phyloP scores from a whole-genome alignment of 2,888 invertebrate species.

The Parnassius mnemosyne region DNA sequence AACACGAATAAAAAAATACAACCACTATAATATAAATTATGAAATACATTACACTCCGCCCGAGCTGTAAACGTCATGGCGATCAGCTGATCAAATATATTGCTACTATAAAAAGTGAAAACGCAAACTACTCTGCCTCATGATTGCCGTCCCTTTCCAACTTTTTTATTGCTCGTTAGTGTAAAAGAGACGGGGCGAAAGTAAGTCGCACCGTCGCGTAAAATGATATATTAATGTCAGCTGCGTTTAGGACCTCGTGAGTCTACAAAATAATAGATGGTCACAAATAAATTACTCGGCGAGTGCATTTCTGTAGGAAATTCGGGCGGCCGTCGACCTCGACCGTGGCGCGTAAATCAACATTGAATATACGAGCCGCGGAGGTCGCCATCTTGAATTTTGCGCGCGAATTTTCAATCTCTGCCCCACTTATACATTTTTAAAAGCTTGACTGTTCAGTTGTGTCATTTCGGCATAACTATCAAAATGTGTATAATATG shows the following conservation, averaged over 20 bases:
- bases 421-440: constrained; percentile 61
- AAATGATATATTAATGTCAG: constrained; percentile 81
- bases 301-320: constrained; percentile 79
- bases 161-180: constrained; percentile 29
- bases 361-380: constrained; percentile 73
- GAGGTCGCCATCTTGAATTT: constrained; percentile 78
- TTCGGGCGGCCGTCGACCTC: constrained; percentile 78
- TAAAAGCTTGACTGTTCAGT: constrained; percentile 29
- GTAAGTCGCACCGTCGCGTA: constrained; percentile 66
- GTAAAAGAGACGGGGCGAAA: constrained; percentile 48
- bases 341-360: constrained; percentile 76
- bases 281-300: constrained; percentile 78
- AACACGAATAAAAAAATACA: constrained; percentile 57
- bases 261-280: constrained; percentile 81
- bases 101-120: constrained; percentile 81
- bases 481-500: too few relatives aligned
- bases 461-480: neutral
- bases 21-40: constrained; percentile 75
- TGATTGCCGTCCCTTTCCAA: constrained; percentile 49
- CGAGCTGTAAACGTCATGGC: constrained; percentile 76
- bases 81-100: constrained; percentile 81
- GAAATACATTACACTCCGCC: constrained; percentile 72
- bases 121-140: constrained; percentile 69
- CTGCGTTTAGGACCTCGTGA: constrained; percentile 80
- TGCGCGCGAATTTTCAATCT: constrained; percentile 76